Evolutionary conservation across 2,797 vertebrate genomes (phyloP), one percentile per base, ranked within the genome.

Genomic region (Eutrigla gurnardus): DNA sequence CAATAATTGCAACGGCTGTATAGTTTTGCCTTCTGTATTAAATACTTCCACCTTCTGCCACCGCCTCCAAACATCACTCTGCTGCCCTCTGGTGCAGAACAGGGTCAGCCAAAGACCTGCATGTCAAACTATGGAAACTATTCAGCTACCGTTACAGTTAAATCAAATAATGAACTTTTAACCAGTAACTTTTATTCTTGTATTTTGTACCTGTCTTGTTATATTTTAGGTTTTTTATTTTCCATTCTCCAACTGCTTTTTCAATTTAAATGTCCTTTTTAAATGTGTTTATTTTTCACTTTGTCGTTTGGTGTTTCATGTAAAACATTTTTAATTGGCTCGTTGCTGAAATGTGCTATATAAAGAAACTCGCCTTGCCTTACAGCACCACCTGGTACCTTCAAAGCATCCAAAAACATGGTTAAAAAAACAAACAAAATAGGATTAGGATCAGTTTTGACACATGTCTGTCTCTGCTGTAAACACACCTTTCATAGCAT

Each of bases 1-100:
- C 25, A 1, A 25, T 1, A 25, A 25, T 25, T 25, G 25, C 2
- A 25, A 25, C 25, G 25, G 25, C 25, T 36, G 50, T 36, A n/a
- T 65, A 33, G 12, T 35, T 62, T 68, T 14, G 2, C 52, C 45
- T 46, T 40, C 17, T 65, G 42, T 2, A 2, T 42, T 61, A 18
- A 53, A 1, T 52, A 60, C n/a, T 37, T 53, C 25, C 14, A 0
- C 35, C 12, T 12, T 72, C 25, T 71, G 12, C 6, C 4, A 12
- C 42, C 1, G 3, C 42, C 65, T 13, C 39, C 14, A 14, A 36
- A 46, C 63, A 36, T 49, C 35, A 18, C 61, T 68, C 52, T 73
- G 59, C 73, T 60, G 47, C 37, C 70, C 65, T 70, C 55, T 61
- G 54, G 36, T 63, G 70, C 45, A 64, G 66, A 65, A 58, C 8